Conservation (phyloP, 2,888 invertebrate genomes). For the Drosophila neotestacea region DNA sequence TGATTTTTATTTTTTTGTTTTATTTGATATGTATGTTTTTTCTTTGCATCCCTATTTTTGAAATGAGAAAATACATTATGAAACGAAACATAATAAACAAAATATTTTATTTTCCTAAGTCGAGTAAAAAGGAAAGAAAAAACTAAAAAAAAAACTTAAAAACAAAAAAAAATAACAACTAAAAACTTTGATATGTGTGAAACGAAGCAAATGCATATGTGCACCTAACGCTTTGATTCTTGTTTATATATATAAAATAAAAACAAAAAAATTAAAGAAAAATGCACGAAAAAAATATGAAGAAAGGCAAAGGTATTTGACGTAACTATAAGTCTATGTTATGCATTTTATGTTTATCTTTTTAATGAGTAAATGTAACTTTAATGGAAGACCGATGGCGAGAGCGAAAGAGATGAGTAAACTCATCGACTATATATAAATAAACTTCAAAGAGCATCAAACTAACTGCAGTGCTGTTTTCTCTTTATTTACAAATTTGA, state of each 20-base stretch:
- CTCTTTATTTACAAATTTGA: not conserved
- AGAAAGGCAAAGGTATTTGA: conserved; percentile 62
- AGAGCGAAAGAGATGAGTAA: conserved; percentile 44
- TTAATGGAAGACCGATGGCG: conserved; percentile 29
- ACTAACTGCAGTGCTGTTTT: not conserved
- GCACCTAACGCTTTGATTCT: conserved; percentile 51
- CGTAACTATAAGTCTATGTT: conserved; percentile 72
- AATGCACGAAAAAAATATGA: conserved; percentile 27
- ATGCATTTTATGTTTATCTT: conserved; percentile 71
- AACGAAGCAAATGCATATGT: conserved; percentile 46
- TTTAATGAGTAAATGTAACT: conserved; percentile 62
- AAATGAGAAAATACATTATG: conserved; percentile 31
- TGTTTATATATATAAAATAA: conserved; percentile 53
- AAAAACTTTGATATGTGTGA: conserved; percentile 31
- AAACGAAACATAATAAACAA: conserved; percentile 26
- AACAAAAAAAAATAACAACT: not conserved
- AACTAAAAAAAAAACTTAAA: not conserved
- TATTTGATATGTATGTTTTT: conserved; percentile 6
- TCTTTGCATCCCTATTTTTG: conserved; percentile 39
- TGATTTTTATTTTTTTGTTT: conserved; percentile 29
- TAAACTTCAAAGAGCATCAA: conserved; percentile 47
- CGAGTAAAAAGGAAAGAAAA: conserved; percentile 17
- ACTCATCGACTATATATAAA: conserved; percentile 48
- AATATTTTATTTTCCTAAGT: conserved; percentile 51
- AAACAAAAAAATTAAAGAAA: conserved; percentile 13